Evolutionary conservation across 2,888 invertebrate species (phyloP), one percentile per base, ranked within the genome.

Genomic region (Pristionchus exspectatus): DNA sequence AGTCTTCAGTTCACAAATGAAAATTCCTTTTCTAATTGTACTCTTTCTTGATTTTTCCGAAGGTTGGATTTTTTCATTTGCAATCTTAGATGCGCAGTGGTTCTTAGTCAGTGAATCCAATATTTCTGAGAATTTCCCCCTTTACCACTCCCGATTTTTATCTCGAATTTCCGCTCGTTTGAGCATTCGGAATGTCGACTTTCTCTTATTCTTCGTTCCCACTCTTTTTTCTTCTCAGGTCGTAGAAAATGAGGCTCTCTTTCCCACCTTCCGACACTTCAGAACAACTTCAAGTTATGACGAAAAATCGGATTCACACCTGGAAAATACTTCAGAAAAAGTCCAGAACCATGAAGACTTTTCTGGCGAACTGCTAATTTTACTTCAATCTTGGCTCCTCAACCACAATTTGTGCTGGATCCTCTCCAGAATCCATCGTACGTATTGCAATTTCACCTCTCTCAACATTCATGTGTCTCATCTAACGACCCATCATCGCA

Each of bases 81-180:
- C n/a, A 66, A n/a, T 27, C 18, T 21, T 66, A 66, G 27, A 27
- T 27, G 66, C 66, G 27, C 66, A 27, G 66, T 24, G 21, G 5
- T 63, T 63, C 69, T 69, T 30, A 69, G 69, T 30, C 69, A 24
- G 63, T n/a, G 30, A 69, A 74, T 7, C 16, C 38, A 44, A 74
- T 74, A 74, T 74, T 74, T 38, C 74, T 74, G 74, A 18, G 27
- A 81, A 81, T 81, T n/a, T 27, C 27, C 27, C 16, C 21, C 50
- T 16, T 18, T 24, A 7, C 21, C 12, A 24, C n/a, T 81, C 81
- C 27, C 81, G 81, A 81, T 54, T 81, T 50, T 38, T 50, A 50
- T 81, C 81, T 81, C 54, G 81, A 81, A n/a, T 81, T 81, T 81
- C 81, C 81, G 81, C 81, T 81, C 16, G 18, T 54, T 54, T 81